A percentile compares a stretch with the other conserved stretches of the same genome.
phyloP scores from a whole-genome alignment of 2,888 invertebrate species.

The Euphydryas editha region DNA sequence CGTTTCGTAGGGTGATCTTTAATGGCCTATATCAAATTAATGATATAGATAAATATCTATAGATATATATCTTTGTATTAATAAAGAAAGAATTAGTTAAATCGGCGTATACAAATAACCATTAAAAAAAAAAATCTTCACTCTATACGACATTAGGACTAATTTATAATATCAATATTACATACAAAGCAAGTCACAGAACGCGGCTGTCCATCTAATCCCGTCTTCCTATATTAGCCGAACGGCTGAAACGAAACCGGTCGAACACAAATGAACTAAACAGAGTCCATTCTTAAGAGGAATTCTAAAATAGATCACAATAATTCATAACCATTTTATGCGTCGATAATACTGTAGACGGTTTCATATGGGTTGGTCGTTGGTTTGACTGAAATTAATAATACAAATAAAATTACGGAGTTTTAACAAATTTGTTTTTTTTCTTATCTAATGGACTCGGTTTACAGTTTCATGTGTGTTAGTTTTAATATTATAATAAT shows the following conservation, averaged over 20 bases:
- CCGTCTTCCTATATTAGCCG: conserved; percentile 42
- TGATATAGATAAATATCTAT: too few relatives aligned
- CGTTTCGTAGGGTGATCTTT: too few relatives aligned
- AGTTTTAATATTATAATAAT: too few relatives aligned
- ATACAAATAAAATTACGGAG: neutral
- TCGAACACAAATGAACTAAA: conserved; percentile 48
- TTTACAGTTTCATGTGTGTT: too few relatives aligned
- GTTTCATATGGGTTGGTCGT: conserved; percentile 42
- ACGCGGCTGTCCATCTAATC: conserved; percentile 35
- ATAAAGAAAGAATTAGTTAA: too few relatives aligned
- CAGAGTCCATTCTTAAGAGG: conserved; percentile 70
- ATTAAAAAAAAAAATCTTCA: too few relatives aligned
- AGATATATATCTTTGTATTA: too few relatives aligned
- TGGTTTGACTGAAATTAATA: neutral
- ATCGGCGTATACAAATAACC: too few relatives aligned
- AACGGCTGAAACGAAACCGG: conserved; percentile 39
- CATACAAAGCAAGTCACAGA: conserved; percentile 15
- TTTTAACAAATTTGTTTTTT: too few relatives aligned
- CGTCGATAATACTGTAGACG: conserved; percentile 60
- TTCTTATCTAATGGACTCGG: too few relatives aligned
- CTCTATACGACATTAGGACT: too few relatives aligned
- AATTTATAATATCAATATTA: neutral
- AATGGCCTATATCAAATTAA: too few relatives aligned
- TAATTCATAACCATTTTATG: conserved; percentile 77
- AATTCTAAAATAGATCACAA: conserved; percentile 75